Evolutionary conservation across 2,797 vertebrate genomes (phyloP).

Genomic region (Tapera naevia): DNA sequence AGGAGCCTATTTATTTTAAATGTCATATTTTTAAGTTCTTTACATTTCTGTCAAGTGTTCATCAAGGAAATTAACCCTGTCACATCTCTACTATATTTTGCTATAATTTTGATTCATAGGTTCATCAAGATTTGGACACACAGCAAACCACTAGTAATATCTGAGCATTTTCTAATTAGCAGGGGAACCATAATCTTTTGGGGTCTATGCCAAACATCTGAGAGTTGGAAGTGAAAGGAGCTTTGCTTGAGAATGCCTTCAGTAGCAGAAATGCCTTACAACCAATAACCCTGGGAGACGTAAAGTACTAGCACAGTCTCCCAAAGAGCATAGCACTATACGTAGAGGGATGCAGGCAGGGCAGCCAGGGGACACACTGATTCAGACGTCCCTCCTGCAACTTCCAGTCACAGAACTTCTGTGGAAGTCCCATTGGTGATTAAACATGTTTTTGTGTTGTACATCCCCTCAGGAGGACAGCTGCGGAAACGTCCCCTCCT

Average conservation of each 20-base stretch:
- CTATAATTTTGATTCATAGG: constrained; percentile 31
- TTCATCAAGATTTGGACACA: constrained; percentile 13
- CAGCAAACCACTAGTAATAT: constrained; percentile 9
- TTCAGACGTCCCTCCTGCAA: background rate
- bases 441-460: background rate
- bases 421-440: background rate
- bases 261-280: background rate
- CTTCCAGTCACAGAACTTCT: background rate
- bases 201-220: constrained; percentile 3
- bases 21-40: constrained; percentile 17
- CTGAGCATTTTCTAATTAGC: constrained; percentile 40
- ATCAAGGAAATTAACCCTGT: constrained; percentile 49
- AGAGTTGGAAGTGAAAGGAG: background rate
- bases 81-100: constrained; percentile 33
- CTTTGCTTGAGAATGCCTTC: background rate
- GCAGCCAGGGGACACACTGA: background rate
- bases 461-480: background rate
- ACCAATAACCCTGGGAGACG: background rate
- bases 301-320: background rate
- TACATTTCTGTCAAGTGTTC: constrained; percentile 54
- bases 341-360: background rate
- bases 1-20: constrained; percentile 59
- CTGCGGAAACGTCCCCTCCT: constrained; percentile 13
- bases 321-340: background rate
- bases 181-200: background rate